These are phyloP conservation scores for Drosophila insularis DNA, from an alignment of 1,140 invertebrate genomes.

Conservation along the genomic window DNA sequence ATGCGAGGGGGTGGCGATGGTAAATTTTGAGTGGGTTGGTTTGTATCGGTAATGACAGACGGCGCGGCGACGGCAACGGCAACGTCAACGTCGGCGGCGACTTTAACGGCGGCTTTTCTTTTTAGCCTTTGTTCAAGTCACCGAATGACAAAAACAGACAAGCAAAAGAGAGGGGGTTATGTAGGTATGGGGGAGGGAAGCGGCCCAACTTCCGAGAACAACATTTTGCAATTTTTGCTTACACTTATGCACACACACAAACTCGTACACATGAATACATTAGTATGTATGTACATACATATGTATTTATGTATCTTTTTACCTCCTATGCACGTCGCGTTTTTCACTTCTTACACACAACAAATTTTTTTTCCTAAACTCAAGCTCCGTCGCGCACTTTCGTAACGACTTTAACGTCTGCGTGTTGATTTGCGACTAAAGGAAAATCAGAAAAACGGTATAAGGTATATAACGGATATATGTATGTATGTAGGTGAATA, in stretches of 20 bases:
- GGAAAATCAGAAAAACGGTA: slow-evolving; percentile 9
- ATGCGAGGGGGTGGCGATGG: slow-evolving; percentile 29
- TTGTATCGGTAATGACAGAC: slow-evolving; percentile 51
- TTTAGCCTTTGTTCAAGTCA: slow-evolving; percentile 11
- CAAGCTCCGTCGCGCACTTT: slow-evolving; percentile 23
- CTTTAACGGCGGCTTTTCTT: slow-evolving; percentile 23
- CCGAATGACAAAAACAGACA: slow-evolving; percentile 58
- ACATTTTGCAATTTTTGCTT: slow-evolving; percentile 60
- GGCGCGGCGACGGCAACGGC: slow-evolving; percentile 46
- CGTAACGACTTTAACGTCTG: slow-evolving; percentile 33
- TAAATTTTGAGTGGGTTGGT: slow-evolving; percentile 2
- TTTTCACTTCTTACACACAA: slow-evolving; percentile 13
- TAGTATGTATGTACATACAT: not conserved
- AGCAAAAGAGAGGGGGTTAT: not conserved
- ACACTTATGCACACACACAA: slow-evolving; percentile 27
- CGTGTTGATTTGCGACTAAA: slow-evolving; percentile 25
- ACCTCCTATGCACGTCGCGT: slow-evolving; percentile 31
- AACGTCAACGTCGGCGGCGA: slow-evolving; percentile 29
- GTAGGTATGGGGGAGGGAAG: not conserved
- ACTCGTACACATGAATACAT: slow-evolving; percentile 14
- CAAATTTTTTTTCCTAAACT: not conserved
- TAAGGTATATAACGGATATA: not conserved
- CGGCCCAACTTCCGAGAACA: slow-evolving; percentile 40
- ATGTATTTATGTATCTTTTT: not conserved
- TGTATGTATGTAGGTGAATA: not conserved